Evolutionary conservation across 2,888 invertebrate species (phyloP).

Genomic region (Drosophila vallismaia): DNA sequence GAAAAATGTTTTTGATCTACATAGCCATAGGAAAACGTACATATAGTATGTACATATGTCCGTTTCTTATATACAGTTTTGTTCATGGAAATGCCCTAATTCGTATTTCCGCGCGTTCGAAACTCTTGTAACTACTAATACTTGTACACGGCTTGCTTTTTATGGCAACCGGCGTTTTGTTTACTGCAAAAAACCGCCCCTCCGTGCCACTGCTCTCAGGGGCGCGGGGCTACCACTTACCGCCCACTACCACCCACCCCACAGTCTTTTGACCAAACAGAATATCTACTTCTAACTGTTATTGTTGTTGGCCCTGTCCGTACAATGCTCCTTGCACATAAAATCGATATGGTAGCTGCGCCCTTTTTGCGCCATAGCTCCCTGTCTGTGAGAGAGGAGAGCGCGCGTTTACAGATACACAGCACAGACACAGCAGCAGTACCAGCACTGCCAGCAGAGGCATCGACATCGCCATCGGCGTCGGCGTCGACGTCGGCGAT

Average conservation of each 20-base stretch:
- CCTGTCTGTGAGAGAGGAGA: conserved; percentile 15
- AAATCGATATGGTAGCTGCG: conserved; percentile 66
- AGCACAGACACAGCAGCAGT: conserved; percentile 39
- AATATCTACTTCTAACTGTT: conserved; percentile 40
- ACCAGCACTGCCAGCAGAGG: conserved; percentile 6
- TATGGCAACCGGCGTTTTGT: conserved; percentile 61
- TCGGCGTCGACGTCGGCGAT: conserved; percentile 40
- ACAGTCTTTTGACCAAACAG: not conserved
- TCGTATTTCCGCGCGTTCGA: conserved; percentile 61
- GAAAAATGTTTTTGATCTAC: conserved; percentile 7
- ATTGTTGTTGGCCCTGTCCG: conserved; percentile 29
- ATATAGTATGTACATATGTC: no score
- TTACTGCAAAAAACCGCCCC: conserved; percentile 32
- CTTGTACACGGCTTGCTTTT: conserved; percentile 15
- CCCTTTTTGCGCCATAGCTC: conserved; percentile 61
- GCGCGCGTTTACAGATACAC: conserved; percentile 68
- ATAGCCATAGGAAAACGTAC: not conserved
- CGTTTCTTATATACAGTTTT: not conserved
- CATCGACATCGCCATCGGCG: conserved; percentile 19
- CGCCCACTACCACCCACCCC: not conserved
- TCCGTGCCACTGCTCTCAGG: not conserved
- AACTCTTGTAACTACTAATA: conserved; percentile 20
- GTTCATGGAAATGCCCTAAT: conserved; percentile 59
- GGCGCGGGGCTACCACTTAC: no score
- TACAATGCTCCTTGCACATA: conserved; percentile 55